A percentile compares a stretch with the other conserved stretches of the same genome.
Conservation (phyloP, 1,140 invertebrate genomes). For the Anastrepha ludens region DNA sequence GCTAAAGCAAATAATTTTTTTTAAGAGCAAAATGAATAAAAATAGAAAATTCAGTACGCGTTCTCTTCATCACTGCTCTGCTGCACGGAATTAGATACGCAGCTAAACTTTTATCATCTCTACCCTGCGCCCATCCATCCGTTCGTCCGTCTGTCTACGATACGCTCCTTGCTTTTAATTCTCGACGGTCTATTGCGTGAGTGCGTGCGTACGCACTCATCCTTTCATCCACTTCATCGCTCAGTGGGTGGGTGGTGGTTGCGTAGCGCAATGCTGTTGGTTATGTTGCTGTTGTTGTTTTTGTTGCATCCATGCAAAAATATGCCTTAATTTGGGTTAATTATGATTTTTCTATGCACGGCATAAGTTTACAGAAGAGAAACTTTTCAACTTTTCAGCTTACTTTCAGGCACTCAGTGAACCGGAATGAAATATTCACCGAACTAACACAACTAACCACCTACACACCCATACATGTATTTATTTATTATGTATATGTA, state of each 20-base stretch:
- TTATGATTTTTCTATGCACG: constrained; percentile 18
- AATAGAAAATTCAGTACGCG: constrained; percentile 22
- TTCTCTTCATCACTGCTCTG: background rate
- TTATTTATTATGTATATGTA: too few species aligned
- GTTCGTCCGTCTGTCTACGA: background rate
- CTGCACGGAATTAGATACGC: background rate
- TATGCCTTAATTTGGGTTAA: constrained; percentile 52
- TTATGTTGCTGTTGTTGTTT: background rate
- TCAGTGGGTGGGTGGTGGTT: background rate
- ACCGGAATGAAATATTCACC: background rate
- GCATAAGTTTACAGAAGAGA: background rate
- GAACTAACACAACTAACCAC: background rate
- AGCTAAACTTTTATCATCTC: constrained; percentile 25
- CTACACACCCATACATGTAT: background rate
- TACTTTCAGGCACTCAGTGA: constrained; percentile 24
- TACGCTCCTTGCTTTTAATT: background rate
- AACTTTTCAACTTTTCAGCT: background rate
- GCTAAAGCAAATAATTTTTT: constrained; percentile 49
- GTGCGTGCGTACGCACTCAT: background rate
- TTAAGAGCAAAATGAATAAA: constrained; percentile 24
- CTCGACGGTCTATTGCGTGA: background rate
- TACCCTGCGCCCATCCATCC: background rate
- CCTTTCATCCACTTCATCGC: background rate
- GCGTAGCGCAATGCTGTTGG: background rate
- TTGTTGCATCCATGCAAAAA: constrained; percentile 38